These are phyloP conservation scores for Rhopalosiphum maidis DNA, from an alignment of 1,140 invertebrate genomes.

Conservation along the genomic window DNA sequence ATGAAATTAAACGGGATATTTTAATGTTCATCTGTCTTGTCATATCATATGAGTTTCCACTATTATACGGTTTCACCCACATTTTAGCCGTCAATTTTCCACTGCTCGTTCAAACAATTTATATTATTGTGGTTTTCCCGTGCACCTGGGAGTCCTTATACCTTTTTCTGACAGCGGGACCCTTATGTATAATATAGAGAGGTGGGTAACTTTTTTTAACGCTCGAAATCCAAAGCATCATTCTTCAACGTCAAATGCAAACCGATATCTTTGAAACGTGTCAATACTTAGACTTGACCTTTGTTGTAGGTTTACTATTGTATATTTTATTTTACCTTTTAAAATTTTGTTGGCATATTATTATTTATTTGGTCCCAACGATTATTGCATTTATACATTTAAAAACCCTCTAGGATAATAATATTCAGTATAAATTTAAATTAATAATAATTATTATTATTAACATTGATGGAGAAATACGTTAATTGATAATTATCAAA, in stretches of 20 bases:
- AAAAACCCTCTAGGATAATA: neutral
- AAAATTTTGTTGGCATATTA: neutral
- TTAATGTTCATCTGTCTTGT: constrained; percentile 1
- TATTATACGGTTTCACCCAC: neutral
- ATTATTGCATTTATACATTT: neutral
- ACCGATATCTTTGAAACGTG: constrained; percentile 39
- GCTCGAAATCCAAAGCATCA: constrained; percentile 37
- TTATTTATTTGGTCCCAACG: neutral
- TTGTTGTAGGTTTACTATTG: neutral
- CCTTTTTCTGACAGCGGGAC: constrained; percentile 48
- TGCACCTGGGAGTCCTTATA: constrained; percentile 43
- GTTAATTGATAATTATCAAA: neutral
- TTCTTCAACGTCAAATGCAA: constrained; percentile 56
- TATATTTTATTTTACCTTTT: neutral
- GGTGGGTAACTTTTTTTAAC: constrained; percentile 38
- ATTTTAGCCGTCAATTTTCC: constrained; percentile 34
- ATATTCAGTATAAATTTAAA: neutral
- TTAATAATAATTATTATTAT: neutral
- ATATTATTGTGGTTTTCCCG: constrained; percentile 51
- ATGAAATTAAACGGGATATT: neutral
- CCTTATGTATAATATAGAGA: constrained; percentile 20
- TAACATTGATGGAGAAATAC: neutral
- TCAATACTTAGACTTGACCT: constrained; percentile 44
- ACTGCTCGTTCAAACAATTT: constrained; percentile 18
- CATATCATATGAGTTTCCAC: neutral